Evolutionary conservation across 1,140 invertebrate species (phyloP).

Genomic region (Micrasema longulum): DNA sequence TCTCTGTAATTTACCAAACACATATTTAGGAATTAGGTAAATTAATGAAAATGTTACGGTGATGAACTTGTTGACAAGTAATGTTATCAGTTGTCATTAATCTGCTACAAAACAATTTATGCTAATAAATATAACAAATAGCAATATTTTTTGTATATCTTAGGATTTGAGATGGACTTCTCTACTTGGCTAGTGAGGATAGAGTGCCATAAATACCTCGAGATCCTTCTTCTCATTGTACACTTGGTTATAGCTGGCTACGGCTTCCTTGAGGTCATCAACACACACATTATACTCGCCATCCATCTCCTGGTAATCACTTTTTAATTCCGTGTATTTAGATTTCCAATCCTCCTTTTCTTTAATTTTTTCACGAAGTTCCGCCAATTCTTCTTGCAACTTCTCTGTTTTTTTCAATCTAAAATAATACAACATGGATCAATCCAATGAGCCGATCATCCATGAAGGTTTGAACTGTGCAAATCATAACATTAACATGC

Average conservation of each 20-base stretch:
- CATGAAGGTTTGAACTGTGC: no score
- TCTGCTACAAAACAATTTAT: neutral
- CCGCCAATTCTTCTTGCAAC: conserved; percentile 15
- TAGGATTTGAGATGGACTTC: no score
- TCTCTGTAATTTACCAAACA: conserved; percentile 12
- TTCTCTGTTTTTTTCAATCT: neutral
- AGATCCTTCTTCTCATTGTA: conserved; percentile 40
- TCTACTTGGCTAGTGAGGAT: no score
- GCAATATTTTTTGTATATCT: neutral
- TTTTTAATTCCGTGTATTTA: conserved; percentile 33
- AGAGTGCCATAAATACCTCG: no score
- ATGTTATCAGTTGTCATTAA: neutral
- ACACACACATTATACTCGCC: conserved; percentile 42
- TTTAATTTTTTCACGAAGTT: conserved; percentile 7
- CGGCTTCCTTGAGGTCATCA: conserved; percentile 20
- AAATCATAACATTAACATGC: no score
- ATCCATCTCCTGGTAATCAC: conserved; percentile 56
- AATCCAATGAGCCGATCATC: no score
- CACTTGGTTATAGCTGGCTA: conserved; percentile 18
- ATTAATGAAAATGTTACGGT: no score
- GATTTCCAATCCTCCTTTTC: neutral
- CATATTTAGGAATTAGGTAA: no score
- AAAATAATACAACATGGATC: no score
- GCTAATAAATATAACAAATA: neutral
- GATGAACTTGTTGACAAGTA: no score